A percentile compares a stretch with the other conserved stretches of the same genome.
Conservation (phyloP, 2,797 vertebrate species). For the Mycteria americana region DNA sequence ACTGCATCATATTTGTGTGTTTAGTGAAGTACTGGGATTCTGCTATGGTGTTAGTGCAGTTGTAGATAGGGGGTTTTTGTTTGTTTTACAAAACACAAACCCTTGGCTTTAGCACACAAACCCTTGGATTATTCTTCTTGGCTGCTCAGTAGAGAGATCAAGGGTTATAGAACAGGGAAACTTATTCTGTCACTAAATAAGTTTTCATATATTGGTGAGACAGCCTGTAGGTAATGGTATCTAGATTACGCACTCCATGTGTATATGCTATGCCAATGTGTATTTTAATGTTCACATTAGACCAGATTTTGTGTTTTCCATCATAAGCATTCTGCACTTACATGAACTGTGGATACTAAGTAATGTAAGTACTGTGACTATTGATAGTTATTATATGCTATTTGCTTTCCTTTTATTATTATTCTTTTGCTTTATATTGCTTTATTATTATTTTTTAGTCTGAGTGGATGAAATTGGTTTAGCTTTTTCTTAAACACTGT, state of each 20-base stretch:
- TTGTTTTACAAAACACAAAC: not conserved
- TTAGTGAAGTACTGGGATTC: not conserved
- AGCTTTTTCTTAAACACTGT: not conserved
- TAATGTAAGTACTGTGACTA: not conserved
- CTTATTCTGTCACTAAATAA: not conserved
- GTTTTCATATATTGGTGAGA: not conserved
- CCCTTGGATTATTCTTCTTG: not conserved
- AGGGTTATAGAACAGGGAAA: not conserved
- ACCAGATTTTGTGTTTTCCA: not conserved
- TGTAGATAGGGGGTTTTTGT: not conserved
- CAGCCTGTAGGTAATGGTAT: not conserved
- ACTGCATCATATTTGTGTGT: not conserved
- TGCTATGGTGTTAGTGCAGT: not conserved
- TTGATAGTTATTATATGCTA: not conserved
- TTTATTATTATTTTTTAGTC: not conserved
- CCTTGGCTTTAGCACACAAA: not conserved
- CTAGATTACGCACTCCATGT: accelerated
- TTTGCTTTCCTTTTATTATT: not conserved
- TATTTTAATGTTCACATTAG: not conserved
- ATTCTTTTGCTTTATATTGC: not conserved
- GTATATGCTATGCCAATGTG: not conserved
- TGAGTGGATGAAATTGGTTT: not conserved
- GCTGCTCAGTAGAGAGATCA: not conserved
- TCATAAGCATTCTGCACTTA: not conserved
- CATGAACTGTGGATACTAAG: not conserved